Conservation (phyloP, 92 coral and sea anemone species). For the Actinernus sp. region DNA sequence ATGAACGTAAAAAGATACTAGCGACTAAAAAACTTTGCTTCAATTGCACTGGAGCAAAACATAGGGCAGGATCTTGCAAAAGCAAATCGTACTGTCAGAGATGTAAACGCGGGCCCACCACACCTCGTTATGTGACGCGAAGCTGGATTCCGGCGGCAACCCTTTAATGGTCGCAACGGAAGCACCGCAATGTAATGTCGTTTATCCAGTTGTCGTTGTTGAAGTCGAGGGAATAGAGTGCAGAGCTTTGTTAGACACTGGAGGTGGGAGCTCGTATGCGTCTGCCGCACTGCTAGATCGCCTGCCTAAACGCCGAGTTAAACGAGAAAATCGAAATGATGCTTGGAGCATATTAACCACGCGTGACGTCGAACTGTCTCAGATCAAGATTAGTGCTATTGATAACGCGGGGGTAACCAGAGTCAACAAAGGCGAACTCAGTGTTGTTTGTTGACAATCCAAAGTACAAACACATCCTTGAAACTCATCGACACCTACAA, state of each 20-base stretch:
- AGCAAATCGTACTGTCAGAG: constrained; percentile 54
- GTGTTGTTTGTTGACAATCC: no score
- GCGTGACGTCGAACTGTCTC: no score
- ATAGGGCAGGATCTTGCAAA: constrained; percentile 58
- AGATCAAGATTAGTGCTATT: no score
- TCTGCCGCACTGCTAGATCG: constrained; percentile 52
- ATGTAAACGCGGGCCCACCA: constrained; percentile 52
- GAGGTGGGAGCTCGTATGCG: constrained; percentile 62
- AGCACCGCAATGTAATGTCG: constrained; percentile 31
- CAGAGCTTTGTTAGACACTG: constrained; percentile 67
- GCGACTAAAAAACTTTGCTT: constrained; percentile 55
- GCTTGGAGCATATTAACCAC: no score
- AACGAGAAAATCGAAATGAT: no score
- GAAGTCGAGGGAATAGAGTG: constrained; percentile 66
- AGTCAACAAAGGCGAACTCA: no score
- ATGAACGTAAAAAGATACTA: constrained; percentile 54
- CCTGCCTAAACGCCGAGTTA: no score
- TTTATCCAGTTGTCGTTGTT: constrained; percentile 72
- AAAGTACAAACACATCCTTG: no score
- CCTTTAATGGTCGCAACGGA: no score
- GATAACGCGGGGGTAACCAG: no score
- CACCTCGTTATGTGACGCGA: constrained; percentile 73
- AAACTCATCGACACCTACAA: no score
- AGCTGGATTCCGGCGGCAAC: no score
- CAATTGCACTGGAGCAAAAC: constrained; percentile 61